A percentile compares a stretch with the other conserved stretches of the same genome.
Conservation (phyloP, 2,888 invertebrate species). For the Agrochola circellaris region DNA sequence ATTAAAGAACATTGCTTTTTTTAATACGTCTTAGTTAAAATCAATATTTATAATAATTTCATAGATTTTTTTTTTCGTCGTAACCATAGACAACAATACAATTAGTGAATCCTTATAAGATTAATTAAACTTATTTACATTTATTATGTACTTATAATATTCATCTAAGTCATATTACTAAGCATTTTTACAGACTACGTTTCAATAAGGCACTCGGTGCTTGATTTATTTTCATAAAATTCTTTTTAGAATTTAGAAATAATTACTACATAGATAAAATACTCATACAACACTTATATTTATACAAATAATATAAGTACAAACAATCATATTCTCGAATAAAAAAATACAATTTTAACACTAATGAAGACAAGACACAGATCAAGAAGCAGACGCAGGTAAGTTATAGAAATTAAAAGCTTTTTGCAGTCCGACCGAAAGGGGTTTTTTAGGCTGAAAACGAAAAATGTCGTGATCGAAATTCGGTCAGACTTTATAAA, state of each 20-base stretch:
- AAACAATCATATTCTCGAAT: conserved; percentile 4
- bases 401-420: background rate
- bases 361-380: background rate
- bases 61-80: conserved; percentile 9
- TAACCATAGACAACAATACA: conserved; percentile 21
- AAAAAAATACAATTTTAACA: background rate
- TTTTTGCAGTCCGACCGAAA: background rate
- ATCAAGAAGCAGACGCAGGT: background rate
- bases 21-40: conserved; percentile 24
- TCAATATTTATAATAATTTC: conserved; percentile 3
- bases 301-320: conserved; percentile 32
- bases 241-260: conserved; percentile 45
- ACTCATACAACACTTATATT: conserved; percentile 19
- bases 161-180: conserved; percentile 15
- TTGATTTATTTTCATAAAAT: conserved; percentile 65
- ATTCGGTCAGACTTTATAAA: background rate
- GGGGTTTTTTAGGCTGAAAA: background rate
- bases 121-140: conserved; percentile 49
- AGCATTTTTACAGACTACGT: conserved; percentile 83
- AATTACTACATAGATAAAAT: conserved; percentile 13
- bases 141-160: conserved; percentile 31
- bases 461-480: no score
- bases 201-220: conserved; percentile 89
- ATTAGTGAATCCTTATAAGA: conserved; percentile 4
- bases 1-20: conserved; percentile 20